Evolutionary conservation across 2,797 vertebrate genomes (phyloP), one percentile per base, ranked within the genome.

Genomic region (Alca torda): DNA sequence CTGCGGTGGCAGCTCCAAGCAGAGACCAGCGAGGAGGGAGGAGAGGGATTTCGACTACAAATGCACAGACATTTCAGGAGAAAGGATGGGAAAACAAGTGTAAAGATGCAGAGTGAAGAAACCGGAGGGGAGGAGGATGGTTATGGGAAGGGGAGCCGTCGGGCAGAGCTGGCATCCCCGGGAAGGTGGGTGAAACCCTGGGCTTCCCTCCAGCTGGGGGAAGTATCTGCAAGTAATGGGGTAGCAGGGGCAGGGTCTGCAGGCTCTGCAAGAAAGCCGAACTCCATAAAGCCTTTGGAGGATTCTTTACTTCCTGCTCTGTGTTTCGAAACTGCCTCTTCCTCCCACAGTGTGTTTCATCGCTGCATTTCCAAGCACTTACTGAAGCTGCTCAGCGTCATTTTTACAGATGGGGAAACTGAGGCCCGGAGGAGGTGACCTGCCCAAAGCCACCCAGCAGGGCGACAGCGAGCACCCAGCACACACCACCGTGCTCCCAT

Each of bases 371-470:
- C 41, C 64, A 61, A 80, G 61, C 48, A 5, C 33, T 12, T 37
- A 25, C 41, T 2, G 8, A 51, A 61, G 68, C 33, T 3, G 6
- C 26, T 33, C 16, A 0, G 39, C 6, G 33, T 60, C 51, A 18
- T 17, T 24, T 20, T 24, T 20, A 10, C 30, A 64, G 68, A 10
- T 11, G 48, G 64, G 80, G 92, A 93, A 94, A 81, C 61, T 35
- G 63, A 94, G 88, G 85, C 65, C 28, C 1, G 0, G 61, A 45
- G 56, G 39, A 59, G 26, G 18, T 20, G 41, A 39, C 5, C 81
- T 39, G n/a, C 37, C 84, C 65, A 56, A 31, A 75, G 45, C 9
- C 45, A 31, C 46, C 21, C 65, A 51, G 57, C 5, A 53, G 12
- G 16, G 13, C 5, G 8, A 20, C 25, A 37, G 70, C 53, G 26